Percentiles rank a stretch among this genome's conserved stretches.
Conservation (phyloP, 2,888 invertebrate genomes). For the Orthonychiurus folsomi region DNA sequence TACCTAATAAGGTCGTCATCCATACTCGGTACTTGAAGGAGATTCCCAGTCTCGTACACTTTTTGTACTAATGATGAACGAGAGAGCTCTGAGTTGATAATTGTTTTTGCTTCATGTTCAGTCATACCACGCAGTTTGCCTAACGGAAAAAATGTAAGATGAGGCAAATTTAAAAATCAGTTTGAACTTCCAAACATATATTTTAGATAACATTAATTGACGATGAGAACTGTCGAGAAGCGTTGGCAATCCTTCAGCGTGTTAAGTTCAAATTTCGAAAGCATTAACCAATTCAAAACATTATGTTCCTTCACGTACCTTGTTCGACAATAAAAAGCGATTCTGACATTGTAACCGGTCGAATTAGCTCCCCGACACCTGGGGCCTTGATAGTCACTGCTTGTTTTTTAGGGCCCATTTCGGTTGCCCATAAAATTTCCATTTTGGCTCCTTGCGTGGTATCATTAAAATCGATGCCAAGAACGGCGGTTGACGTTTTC, state of each 20-base stretch:
- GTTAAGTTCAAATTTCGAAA: no score
- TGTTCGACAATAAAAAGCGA: conserved; percentile 62
- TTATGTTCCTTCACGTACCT: no score
- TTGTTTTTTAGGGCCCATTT: conserved; percentile 41
- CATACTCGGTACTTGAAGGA: conserved; percentile 55
- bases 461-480: conserved; percentile 88
- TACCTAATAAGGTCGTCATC: conserved; percentile 53
- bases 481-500: conserved; percentile 55
- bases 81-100: conserved; percentile 27
- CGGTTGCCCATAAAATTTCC: conserved; percentile 59
- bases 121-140: conserved; percentile 83
- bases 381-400: conserved; percentile 59
- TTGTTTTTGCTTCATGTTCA: conserved; percentile 54
- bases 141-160: no score
- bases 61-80: conserved; percentile 49
- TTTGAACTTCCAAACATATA: no score
- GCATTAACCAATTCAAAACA: no score
- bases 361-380: conserved; percentile 71
- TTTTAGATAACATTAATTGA: no score
- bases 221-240: no score
- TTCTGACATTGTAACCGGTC: conserved; percentile 67
- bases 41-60: conserved; percentile 68
- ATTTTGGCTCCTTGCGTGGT: conserved; percentile 79
- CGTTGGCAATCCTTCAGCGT: no score
- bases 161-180: no score